These are phyloP conservation scores for Chrysomela aeneicollis DNA, from an alignment of 2,888 invertebrate genomes.

Conservation along the genomic window DNA sequence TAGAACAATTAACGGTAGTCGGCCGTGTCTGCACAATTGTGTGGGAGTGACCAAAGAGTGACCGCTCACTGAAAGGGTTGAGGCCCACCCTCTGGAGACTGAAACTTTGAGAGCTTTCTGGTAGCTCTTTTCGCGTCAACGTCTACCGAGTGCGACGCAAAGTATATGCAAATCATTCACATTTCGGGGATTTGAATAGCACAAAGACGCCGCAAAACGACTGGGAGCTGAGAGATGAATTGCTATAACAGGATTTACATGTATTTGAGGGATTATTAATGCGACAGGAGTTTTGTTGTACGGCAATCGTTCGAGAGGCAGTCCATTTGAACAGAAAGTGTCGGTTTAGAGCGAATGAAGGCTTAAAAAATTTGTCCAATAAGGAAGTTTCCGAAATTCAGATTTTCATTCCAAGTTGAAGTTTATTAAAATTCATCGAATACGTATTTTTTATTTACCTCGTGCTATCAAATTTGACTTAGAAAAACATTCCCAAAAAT, in stretches of 20 bases:
- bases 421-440: too few relatives aligned
- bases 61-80: conserved; percentile 52
- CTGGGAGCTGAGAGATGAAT: conserved; percentile 22
- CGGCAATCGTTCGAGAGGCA: background rate
- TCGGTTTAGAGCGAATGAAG: too few relatives aligned
- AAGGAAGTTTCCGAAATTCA: too few relatives aligned
- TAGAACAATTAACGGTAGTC: conserved; percentile 56
- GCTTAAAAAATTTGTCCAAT: too few relatives aligned
- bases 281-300: conserved; percentile 10
- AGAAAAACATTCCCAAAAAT: too few relatives aligned
- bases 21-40: conserved; percentile 55
- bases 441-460: too few relatives aligned
- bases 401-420: too few relatives aligned
- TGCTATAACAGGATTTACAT: conserved; percentile 34
- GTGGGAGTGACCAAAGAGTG: conserved; percentile 55
- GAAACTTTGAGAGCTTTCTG: conserved; percentile 38
- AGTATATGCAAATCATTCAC: conserved; percentile 36
- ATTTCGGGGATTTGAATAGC: conserved; percentile 24
- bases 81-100: conserved; percentile 22
- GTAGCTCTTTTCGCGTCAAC: conserved; percentile 31
- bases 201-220: conserved; percentile 37
- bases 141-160: conserved; percentile 21
- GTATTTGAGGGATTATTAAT: conserved; percentile 27
- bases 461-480: too few relatives aligned
- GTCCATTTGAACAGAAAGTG: background rate